Evolutionary conservation across 2,797 vertebrate species (phyloP).

Genomic region (Intellagama lesueurii): DNA sequence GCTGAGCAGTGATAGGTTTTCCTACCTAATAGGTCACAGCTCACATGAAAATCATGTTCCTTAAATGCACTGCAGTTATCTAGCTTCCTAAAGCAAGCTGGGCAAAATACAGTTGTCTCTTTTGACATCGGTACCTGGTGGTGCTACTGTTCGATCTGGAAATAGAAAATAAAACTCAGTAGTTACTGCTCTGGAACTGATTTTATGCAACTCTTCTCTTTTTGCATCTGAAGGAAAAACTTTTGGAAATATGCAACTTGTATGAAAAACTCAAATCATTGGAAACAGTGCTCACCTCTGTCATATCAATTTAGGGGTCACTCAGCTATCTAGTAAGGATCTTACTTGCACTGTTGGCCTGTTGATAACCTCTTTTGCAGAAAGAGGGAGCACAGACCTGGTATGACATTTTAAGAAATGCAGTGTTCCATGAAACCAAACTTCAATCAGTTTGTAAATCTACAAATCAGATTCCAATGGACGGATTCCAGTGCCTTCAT

Average conservation of each 20-base stretch:
- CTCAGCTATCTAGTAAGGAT: neutral
- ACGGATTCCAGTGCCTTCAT: too few relatives aligned
- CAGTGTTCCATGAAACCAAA: neutral
- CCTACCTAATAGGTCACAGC: too few relatives aligned
- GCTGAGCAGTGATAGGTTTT: too few relatives aligned
- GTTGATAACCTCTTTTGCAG: constrained; percentile 12
- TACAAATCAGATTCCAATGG: neutral
- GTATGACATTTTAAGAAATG: neutral
- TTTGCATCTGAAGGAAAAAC: too few relatives aligned
- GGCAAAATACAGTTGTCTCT: neutral
- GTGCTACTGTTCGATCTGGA: neutral
- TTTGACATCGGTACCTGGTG: neutral
- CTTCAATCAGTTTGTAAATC: too few relatives aligned
- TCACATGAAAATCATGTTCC: too few relatives aligned
- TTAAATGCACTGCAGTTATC: too few relatives aligned
- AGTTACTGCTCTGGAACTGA: neutral
- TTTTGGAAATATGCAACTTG: too few relatives aligned
- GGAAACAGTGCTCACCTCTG: neutral
- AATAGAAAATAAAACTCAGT: neutral
- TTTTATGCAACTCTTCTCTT: neutral
- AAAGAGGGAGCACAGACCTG: neutral
- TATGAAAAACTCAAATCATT: neutral
- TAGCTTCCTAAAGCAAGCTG: neutral
- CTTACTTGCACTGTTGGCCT: constrained; percentile 16
- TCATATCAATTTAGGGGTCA: neutral